Base-by-base conservation (phyloP, 2,113 vertebrate genomes). In the Reinhardtius hippoglossoides region DNA sequence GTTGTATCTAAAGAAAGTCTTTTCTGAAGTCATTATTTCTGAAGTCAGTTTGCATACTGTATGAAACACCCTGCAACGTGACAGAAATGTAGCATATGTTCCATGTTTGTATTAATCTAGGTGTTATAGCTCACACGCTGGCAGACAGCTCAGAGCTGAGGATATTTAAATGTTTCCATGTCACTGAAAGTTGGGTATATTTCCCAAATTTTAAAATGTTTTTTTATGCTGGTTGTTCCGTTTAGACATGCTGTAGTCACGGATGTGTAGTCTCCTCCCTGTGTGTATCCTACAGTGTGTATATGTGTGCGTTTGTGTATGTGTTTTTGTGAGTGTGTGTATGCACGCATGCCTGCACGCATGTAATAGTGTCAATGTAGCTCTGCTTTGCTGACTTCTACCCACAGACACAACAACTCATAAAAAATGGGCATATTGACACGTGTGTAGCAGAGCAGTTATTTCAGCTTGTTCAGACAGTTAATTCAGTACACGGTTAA, bases 401-500 rank as follows among this genome's bases (percentile, higher is more conserved):
- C 60, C 61, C 60, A 81, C 52, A 62, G 50, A 74, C 61, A 74
- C 61, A 54, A 9, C 80, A 81, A 71, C 60, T 66, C 57, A 20
- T 40, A 31, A 72, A 59, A 67, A 67, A 81, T 26, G 48, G 61
- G 46, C 67, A 83, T 59, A 75, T 58, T 64, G 69, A 79, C 76
- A 76, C 52, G 67, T 60, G 70, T 60, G 79, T 48, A 73, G 85
- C 83, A 57, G 69, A 81, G 48, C 58, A 23, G 21, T 54, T 54
- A 54, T 54, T 50, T n/a, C 20, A 87, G 82, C 75, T 84, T 81
- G 59, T 85, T 88, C 67, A 71, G 84, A 86, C 72, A 78, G 78
- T 86, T 74, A 84, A 68, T 87, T 83, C 50, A 86, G 72, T 78
- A 85, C 71, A 86, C 78, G 88, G 68, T 83, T 86, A 72, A 74